A percentile compares a stretch with the other conserved stretches of the same genome.
Evolutionary conservation across 2,888 invertebrate species (phyloP).

Genomic region (Drosophila leonis): DNA sequence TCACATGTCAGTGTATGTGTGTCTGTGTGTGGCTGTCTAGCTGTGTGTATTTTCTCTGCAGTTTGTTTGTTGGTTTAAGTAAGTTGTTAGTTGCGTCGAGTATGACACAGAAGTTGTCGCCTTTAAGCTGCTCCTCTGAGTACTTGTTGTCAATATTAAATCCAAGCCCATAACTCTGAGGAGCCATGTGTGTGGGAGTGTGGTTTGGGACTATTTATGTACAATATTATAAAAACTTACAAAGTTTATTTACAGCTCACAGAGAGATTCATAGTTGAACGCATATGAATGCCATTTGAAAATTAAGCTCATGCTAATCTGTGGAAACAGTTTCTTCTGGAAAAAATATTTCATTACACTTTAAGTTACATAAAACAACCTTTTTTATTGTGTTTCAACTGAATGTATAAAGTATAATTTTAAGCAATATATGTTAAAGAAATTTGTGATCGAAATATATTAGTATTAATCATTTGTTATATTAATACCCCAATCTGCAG

Average conservation of each 20-base stretch:
- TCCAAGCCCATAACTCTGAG: constrained; percentile 23
- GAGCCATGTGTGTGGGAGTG: background rate
- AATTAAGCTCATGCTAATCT: background rate
- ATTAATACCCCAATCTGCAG: too few species aligned
- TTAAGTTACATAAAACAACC: too few species aligned
- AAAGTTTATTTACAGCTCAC: background rate
- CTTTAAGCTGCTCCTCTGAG: constrained; percentile 65
- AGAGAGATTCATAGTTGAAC: background rate
- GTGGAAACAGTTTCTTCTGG: background rate
- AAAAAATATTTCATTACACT: background rate
- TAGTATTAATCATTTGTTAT: too few species aligned
- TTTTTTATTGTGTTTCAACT: background rate
- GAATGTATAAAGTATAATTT: background rate
- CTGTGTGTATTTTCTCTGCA: constrained; percentile 25
- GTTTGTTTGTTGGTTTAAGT: constrained; percentile 64
- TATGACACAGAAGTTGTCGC: constrained; percentile 76
- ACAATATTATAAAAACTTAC: constrained; percentile 13
- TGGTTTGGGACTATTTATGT: constrained; percentile 12
- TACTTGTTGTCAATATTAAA: constrained; percentile 59
- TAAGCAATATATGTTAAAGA: background rate
- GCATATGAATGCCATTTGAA: background rate
- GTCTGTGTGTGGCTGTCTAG: constrained; percentile 23
- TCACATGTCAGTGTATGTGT: constrained; percentile 54
- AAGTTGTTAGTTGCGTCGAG: constrained; percentile 71
- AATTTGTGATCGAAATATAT: background rate